Conservation (phyloP, 2,113 vertebrate genomes). For the Callipepla californica region DNA sequence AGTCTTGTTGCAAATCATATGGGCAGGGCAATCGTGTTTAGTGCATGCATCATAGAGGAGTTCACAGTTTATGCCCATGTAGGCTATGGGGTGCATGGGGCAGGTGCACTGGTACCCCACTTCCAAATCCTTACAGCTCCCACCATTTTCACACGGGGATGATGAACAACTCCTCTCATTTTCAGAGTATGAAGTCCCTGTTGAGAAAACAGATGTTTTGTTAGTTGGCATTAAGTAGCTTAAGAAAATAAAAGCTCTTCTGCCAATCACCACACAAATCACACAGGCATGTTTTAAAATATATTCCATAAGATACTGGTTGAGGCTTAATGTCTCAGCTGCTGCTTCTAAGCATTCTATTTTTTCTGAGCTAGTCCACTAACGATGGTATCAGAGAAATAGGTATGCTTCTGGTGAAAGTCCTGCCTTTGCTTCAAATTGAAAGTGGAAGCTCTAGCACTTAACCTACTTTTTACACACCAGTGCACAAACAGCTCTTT, state of each 20-base stretch:
- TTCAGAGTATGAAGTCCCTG: slow-evolving; percentile 77
- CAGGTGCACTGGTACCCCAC: slow-evolving; percentile 82
- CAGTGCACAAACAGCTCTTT: background rate
- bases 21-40: slow-evolving; percentile 20
- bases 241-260: background rate
- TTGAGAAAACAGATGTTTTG: slow-evolving; percentile 11
- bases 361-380: background rate
- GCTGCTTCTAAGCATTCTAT: background rate
- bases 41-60: slow-evolving; percentile 80
- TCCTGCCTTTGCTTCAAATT: background rate
- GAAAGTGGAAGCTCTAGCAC: background rate
- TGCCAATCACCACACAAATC: background rate
- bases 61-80: slow-evolving; percentile 80
- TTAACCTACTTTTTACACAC: background rate
- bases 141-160: slow-evolving; percentile 84
- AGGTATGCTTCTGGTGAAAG: background rate
- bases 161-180: slow-evolving; percentile 79
- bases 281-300: background rate
- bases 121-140: slow-evolving; percentile 77
- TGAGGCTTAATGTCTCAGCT: background rate
- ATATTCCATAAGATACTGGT: background rate
- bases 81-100: slow-evolving; percentile 70
- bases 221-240: background rate
- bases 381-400: background rate
- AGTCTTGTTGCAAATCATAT: slow-evolving; percentile 61